A percentile compares a stretch with the other conserved stretches of the same genome.
Conservation (phyloP, 2,888 invertebrate species). For the Pachliopta kotzebuea region DNA sequence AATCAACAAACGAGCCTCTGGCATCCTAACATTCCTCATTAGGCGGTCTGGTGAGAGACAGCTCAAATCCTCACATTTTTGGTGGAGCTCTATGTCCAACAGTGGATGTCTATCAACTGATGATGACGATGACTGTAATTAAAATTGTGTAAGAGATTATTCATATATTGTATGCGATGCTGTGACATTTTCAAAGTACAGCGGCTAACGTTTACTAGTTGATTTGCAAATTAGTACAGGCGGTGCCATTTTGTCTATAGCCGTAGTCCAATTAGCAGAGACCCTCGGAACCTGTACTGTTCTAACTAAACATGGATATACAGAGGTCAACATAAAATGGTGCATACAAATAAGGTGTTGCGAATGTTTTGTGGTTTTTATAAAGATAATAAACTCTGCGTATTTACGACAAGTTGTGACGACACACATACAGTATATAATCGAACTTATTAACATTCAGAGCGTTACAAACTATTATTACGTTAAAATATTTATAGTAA, state of each 20-base stretch:
- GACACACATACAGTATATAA: conserved; percentile 4
- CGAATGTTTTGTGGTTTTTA: conserved; percentile 35
- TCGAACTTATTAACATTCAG: conserved; percentile 22
- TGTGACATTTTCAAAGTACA: conserved; percentile 16
- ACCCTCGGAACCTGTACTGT: conserved; percentile 37
- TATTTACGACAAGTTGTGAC: conserved; percentile 37
- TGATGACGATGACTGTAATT: not conserved
- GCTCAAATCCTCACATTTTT: too few relatives aligned
- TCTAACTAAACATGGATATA: conserved; percentile 18
- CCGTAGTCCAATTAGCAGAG: conserved; percentile 15
- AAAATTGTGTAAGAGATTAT: not conserved
- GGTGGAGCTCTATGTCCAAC: too few relatives aligned
- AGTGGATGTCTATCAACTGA: not conserved
- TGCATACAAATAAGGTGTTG: conserved; percentile 26
- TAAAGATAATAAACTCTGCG: conserved; percentile 43
- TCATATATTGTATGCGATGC: conserved; percentile 10
- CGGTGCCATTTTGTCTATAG: conserved; percentile 39
- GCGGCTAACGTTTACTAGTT: conserved; percentile 20
- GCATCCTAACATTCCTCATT: too few relatives aligned
- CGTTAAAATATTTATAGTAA: too few relatives aligned
- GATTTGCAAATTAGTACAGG: conserved; percentile 23
- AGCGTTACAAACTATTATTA: not conserved
- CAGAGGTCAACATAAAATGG: conserved; percentile 22
- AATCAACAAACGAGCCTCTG: too few relatives aligned
- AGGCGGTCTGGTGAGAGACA: too few relatives aligned